Conservation (phyloP, 2,797 vertebrate species). For the Melanotaenia parkinsoni region DNA sequence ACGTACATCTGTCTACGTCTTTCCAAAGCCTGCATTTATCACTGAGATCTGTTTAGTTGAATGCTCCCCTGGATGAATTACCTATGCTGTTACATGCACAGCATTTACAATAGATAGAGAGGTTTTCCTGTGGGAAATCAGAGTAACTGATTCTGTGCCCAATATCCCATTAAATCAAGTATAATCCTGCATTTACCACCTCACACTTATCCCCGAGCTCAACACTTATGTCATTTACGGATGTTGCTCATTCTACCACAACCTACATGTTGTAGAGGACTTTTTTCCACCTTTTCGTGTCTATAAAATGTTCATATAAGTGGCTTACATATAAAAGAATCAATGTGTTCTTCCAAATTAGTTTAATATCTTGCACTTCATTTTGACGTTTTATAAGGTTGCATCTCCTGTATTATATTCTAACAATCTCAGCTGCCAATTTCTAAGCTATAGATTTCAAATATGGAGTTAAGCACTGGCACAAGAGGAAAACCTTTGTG, state of each 20-base stretch:
- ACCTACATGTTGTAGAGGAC: constrained; percentile 10
- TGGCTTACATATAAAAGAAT: constrained; percentile 16
- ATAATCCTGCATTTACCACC: constrained; percentile 65
- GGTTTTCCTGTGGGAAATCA: constrained; percentile 79
- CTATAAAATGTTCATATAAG: constrained; percentile 5
- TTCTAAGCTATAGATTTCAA: constrained; percentile 58
- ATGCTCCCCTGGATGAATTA: constrained; percentile 75
- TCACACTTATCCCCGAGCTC: constrained; percentile 48
- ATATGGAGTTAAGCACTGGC: constrained; percentile 47
- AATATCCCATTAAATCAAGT: constrained; percentile 72
- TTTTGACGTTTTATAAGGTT: constrained; percentile 31
- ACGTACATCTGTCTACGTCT: constrained; percentile 69
- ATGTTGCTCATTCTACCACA: constrained; percentile 48
- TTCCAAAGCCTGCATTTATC: constrained; percentile 70
- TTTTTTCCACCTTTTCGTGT: constrained; percentile 6
- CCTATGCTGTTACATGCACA: constrained; percentile 61
- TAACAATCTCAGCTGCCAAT: constrained; percentile 36
- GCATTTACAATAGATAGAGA: constrained; percentile 73
- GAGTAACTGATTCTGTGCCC: constrained; percentile 68
- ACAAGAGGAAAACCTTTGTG: constrained; percentile 57
- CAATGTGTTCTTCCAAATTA: background rate
- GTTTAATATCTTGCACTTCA: constrained; percentile 21
- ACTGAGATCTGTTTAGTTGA: constrained; percentile 77
- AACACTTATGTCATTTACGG: constrained; percentile 60
- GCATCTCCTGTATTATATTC: constrained; percentile 21